Percentiles rank a stretch among this genome's conserved stretches.
Conservation (phyloP, 1,140 invertebrate genomes). For the Drosophila chauvacae region DNA sequence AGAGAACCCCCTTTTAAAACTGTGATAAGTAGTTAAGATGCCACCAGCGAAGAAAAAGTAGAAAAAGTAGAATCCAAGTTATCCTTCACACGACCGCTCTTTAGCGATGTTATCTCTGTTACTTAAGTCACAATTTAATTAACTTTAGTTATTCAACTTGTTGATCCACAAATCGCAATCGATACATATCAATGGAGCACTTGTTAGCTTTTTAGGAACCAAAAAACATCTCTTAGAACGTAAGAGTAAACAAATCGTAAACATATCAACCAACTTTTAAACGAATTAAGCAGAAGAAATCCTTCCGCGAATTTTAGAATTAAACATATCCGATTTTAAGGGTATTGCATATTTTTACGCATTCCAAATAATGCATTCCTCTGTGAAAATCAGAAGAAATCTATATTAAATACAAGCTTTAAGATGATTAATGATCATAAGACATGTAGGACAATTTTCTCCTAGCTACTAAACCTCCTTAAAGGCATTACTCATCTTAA, state of each 20-base stretch:
- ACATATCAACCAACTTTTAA: conserved; percentile 34
- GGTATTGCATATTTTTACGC: conserved; percentile 1
- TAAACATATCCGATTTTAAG: not conserved
- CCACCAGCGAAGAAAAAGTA: conserved; percentile 21
- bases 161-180: conserved; percentile 49
- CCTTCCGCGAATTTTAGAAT: conserved; percentile 2
- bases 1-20: conserved; percentile 43
- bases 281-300: conserved; percentile 3
- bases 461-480: too few relatives aligned
- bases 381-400: not conserved
- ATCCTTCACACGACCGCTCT: conserved; percentile 43
- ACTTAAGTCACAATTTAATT: conserved; percentile 17
- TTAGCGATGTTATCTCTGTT: conserved; percentile 44
- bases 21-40: conserved; percentile 72
- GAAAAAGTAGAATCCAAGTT: conserved; percentile 1
- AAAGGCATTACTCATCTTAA: not conserved
- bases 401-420: not conserved
- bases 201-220: conserved; percentile 28
- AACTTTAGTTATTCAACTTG: conserved; percentile 21
- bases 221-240: not conserved
- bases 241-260: conserved; percentile 19
- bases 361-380: conserved; percentile 3
- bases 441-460: not conserved
- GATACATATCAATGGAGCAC: conserved; percentile 52
- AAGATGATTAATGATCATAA: not conserved